Conservation (phyloP, 2,113 vertebrate species). For the Miniopterus natalensis region DNA sequence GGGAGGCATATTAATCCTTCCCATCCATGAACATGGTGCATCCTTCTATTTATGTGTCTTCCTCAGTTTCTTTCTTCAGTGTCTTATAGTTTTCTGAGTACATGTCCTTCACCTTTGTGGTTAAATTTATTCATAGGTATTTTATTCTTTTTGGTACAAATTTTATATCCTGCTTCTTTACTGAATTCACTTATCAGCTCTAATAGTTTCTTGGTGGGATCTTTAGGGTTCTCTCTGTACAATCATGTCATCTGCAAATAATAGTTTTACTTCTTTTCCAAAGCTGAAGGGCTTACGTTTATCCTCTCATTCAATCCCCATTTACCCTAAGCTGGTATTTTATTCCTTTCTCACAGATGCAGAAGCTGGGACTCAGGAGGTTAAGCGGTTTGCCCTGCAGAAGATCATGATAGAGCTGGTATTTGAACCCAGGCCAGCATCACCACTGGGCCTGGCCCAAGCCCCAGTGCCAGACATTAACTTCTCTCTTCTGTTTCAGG, state of each 20-base stretch:
- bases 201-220: background rate
- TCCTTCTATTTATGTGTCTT: background rate
- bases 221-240: background rate
- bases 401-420: accelerated
- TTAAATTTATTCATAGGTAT: background rate
- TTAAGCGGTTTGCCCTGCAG: background rate
- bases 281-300: background rate
- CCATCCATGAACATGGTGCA: background rate
- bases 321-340: background rate
- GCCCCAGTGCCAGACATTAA: background rate
- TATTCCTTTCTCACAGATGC: background rate
- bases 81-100: background rate
- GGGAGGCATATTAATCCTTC: background rate
- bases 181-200: background rate
- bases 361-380: background rate
- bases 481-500: conserved; percentile 81
- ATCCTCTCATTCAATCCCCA: background rate
- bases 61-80: background rate
- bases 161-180: background rate
- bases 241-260: no score
- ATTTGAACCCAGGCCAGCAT: background rate
- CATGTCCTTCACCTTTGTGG: background rate
- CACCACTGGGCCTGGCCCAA: background rate
- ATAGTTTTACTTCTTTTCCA: background rate
- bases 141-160: background rate